phyloP scores from a whole-genome alignment of 2,888 invertebrate genomes.

The Synergus umbraculus region DNA sequence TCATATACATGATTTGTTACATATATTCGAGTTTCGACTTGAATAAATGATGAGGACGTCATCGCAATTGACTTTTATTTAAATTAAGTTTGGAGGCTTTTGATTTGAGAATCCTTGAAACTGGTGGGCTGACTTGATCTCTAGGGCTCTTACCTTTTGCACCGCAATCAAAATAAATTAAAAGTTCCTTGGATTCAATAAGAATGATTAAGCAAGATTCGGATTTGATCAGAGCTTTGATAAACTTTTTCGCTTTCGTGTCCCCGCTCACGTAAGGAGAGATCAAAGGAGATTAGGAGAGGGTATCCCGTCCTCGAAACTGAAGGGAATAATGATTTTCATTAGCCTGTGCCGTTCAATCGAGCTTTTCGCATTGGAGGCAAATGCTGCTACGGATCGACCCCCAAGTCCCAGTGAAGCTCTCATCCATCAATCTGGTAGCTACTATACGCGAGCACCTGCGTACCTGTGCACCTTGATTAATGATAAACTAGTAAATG shows the following conservation, averaged over 20 bases:
- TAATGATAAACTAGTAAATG: constrained; percentile 70
- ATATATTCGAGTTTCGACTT: neutral
- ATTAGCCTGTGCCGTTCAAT: constrained; percentile 39
- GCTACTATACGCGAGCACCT: constrained; percentile 65
- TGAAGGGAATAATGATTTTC: constrained; percentile 39
- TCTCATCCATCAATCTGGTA: constrained; percentile 69
- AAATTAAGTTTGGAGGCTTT: neutral
- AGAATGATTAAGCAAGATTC: constrained; percentile 21
- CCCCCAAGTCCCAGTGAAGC: constrained; percentile 46
- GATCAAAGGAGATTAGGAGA: constrained; percentile 36
- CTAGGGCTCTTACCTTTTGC: neutral
- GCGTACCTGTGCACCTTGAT: constrained; percentile 68
- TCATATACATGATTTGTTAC: constrained; percentile 31
- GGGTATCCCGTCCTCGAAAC: constrained; percentile 12
- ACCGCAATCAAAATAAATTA: constrained; percentile 31
- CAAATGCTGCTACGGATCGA: constrained; percentile 42
- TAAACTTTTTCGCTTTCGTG: constrained; percentile 39
- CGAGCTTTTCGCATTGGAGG: constrained; percentile 45
- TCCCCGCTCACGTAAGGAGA: constrained; percentile 39
- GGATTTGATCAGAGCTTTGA: constrained; percentile 39
- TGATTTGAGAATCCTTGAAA: neutral
- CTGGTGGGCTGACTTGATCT: neutral
- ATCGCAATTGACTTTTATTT: neutral
- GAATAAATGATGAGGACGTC: constrained; percentile 5
- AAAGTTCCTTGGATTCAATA: constrained; percentile 14